Percentiles rank a stretch among this genome's conserved stretches.
Evolutionary conservation across 2,113 vertebrate genomes (phyloP).

Genomic region (Origma solitaria): DNA sequence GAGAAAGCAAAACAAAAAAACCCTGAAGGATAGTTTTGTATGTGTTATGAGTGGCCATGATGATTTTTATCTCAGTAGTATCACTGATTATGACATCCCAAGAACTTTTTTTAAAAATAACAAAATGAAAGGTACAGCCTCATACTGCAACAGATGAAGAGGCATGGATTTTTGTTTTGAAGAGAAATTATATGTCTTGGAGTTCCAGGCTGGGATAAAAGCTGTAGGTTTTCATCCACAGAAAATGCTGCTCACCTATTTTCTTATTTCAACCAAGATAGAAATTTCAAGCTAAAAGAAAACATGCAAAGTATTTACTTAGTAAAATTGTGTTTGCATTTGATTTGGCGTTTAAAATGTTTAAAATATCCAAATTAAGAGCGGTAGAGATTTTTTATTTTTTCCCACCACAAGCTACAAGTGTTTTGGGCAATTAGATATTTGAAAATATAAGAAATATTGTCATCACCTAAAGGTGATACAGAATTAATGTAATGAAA

Average conservation of each 20-base stretch:
- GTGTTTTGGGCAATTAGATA: neutral
- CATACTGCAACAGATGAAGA: neutral
- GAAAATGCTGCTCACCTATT: neutral
- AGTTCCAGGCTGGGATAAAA: neutral
- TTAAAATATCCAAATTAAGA: neutral
- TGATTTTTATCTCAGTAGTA: neutral
- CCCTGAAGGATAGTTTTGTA: neutral
- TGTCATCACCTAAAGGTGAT: neutral
- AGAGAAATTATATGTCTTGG: neutral
- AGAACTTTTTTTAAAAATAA: neutral
- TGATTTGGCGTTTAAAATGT: neutral
- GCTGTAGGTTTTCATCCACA: neutral
- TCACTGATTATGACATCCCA: neutral
- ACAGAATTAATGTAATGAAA: neutral
- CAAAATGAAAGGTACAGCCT: neutral
- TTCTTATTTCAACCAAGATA: neutral
- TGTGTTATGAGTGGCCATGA: neutral
- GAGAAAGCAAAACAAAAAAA: neutral
- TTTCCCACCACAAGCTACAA: neutral
- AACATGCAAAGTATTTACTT: neutral
- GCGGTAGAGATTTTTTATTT: neutral
- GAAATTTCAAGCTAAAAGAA: neutral
- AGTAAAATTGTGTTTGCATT: neutral
- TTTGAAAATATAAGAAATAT: neutral
- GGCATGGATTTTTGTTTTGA: neutral